These are phyloP conservation scores for Corythornis vintsioides DNA, from an alignment of 2,113 vertebrate species.

Conservation along the genomic window DNA sequence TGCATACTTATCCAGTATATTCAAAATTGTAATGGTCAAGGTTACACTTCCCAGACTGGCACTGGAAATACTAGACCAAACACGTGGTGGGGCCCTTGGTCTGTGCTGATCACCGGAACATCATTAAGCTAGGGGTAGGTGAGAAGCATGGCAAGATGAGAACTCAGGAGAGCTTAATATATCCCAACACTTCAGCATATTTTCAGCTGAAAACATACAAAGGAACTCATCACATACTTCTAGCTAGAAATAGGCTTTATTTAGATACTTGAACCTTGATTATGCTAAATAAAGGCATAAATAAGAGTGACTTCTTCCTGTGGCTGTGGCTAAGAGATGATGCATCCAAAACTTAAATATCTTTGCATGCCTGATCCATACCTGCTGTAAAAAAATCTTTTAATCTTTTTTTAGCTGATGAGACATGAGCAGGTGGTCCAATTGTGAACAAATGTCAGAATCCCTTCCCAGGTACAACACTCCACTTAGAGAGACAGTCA, in stretches of 20 bases:
- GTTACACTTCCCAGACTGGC: background rate
- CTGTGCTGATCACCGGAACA: background rate
- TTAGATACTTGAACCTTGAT: background rate
- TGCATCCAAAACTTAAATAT: conserved; percentile 23
- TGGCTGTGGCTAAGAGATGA: background rate
- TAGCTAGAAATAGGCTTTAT: background rate
- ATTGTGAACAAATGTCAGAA: conserved; percentile 67
- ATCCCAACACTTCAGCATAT: background rate
- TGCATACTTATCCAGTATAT: rapidly evolving
- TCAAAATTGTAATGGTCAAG: background rate
- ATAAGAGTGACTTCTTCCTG: background rate
- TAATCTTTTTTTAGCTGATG: conserved; percentile 65
- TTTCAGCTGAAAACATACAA: background rate
- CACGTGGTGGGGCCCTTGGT: conserved; percentile 20
- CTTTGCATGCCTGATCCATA: conserved; percentile 56
- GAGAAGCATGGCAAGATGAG: rapidly evolving
- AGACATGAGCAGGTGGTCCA: conserved; percentile 68
- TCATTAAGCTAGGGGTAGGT: background rate
- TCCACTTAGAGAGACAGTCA: conserved; percentile 63
- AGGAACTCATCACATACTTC: background rate
- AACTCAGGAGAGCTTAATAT: rapidly evolving
- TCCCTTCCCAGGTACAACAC: conserved; percentile 60
- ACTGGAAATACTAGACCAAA: background rate
- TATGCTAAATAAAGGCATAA: background rate
- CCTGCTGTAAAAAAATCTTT: conserved; percentile 53